Conservation (phyloP, 2,888 invertebrate species). For the Rugalucina vietnamica region DNA sequence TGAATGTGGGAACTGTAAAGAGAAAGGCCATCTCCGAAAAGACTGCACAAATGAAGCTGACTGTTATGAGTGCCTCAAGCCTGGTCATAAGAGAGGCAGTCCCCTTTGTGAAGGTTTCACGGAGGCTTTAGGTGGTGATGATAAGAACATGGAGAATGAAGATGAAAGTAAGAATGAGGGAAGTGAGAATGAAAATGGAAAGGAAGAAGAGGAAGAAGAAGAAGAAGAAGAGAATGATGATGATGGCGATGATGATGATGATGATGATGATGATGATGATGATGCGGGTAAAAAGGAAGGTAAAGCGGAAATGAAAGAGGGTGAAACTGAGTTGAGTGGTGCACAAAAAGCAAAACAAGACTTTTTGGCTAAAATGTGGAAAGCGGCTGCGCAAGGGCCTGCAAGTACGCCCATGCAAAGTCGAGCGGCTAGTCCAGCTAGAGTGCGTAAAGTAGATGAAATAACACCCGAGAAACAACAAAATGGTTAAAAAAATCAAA, state of each 20-base stretch:
- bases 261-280: not conserved
- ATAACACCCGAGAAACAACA: not conserved
- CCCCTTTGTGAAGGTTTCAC: not conserved
- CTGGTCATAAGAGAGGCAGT: not conserved
- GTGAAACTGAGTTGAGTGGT: no score
- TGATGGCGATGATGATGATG: not conserved
- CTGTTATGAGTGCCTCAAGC: not conserved
- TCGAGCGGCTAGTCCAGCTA: not conserved
- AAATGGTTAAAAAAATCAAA: no score
- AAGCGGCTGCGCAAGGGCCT: not conserved
- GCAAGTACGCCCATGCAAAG: not conserved
- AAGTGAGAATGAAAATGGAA: no score
- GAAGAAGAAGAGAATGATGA: no score
- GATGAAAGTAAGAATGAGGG: not conserved
- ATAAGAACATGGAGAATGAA: not conserved
- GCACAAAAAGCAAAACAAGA: no score
- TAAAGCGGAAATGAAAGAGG: no score
- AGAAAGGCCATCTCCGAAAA: not conserved
- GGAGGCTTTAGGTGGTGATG: no score
- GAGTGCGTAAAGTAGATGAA: not conserved
- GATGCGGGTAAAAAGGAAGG: no score
- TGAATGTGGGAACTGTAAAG: not conserved
- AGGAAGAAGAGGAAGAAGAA: not conserved
- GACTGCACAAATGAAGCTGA: not conserved
- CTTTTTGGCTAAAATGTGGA: no score